Evolutionary conservation across 1,140 invertebrate species (phyloP).

Genomic region (Zaprionus camerounensis): DNA sequence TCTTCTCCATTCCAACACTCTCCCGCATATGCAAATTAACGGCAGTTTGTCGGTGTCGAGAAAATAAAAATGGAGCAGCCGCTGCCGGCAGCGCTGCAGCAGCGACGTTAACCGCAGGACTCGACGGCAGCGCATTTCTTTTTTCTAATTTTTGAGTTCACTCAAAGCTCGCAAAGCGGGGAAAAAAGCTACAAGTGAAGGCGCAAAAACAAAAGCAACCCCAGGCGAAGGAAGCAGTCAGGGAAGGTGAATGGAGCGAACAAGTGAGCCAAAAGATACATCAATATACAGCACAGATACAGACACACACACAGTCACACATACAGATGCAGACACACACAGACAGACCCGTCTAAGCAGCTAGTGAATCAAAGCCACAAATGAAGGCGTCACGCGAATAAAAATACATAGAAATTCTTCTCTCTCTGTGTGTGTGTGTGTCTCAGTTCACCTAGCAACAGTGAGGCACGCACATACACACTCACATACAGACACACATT

Average conservation of each 20-base stretch:
- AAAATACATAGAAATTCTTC: conserved; percentile 10
- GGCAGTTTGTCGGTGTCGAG: conserved; percentile 52
- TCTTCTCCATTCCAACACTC: conserved; percentile 12
- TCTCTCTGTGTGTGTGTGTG: conserved; percentile 10
- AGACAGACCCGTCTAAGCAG: conserved; percentile 20
- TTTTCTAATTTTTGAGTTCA: conserved; percentile 68
- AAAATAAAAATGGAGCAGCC: conserved; percentile 81
- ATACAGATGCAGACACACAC: conserved; percentile 1
- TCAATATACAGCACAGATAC: conserved; percentile 12
- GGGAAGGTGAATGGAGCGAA: conserved; percentile 1
- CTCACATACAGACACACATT: too few relatives aligned
- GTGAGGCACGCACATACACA: background rate
- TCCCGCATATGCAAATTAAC: conserved; percentile 69
- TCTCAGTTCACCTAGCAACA: conserved; percentile 35
- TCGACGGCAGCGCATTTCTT: conserved; percentile 44
- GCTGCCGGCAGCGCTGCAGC: conserved; percentile 38
- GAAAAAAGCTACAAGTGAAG: conserved; percentile 48
- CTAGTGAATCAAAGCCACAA: conserved; percentile 53
- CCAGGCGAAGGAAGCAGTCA: background rate
- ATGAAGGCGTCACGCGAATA: conserved; percentile 44
- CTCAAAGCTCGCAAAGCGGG: conserved; percentile 59
- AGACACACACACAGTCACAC: background rate
- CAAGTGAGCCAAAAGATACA: conserved; percentile 24
- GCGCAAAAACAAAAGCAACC: conserved; percentile 4
- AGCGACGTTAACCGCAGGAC: conserved; percentile 41